Evolutionary conservation across 2,797 vertebrate species (phyloP).

Genomic region (Euthynnus affinis): DNA sequence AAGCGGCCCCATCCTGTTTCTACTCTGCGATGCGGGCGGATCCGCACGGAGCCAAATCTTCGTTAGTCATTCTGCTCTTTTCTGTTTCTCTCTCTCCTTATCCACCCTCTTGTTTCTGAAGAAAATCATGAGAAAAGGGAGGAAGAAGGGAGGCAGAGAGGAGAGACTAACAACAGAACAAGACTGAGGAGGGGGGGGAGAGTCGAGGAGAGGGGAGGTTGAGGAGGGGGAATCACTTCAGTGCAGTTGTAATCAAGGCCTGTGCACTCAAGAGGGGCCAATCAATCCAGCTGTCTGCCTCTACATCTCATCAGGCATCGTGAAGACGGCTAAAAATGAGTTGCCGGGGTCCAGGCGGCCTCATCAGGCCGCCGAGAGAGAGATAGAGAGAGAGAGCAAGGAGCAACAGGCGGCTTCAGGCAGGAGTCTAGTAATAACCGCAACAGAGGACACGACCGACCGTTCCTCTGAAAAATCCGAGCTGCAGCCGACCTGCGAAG

Average conservation of each 20-base stretch:
- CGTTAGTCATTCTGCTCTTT: constrained; percentile 54
- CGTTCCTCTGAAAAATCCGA: constrained; percentile 27
- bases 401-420: constrained; percentile 40
- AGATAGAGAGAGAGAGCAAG: neutral
- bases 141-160: constrained; percentile 10
- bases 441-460: constrained; percentile 37
- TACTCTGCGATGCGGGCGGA: constrained; percentile 27
- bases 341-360: constrained; percentile 51
- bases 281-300: constrained; percentile 76
- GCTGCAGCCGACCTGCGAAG: neutral
- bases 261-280: constrained; percentile 75
- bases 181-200: constrained; percentile 34
- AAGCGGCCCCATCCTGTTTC: constrained; percentile 23
- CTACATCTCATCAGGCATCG: constrained; percentile 77
- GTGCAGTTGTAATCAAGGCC: constrained; percentile 80
- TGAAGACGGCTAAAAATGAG: constrained; percentile 67
- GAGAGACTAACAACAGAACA: constrained; percentile 36
- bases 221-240: constrained; percentile 48
- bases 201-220: constrained; percentile 8
- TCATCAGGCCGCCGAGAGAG: constrained; percentile 45
- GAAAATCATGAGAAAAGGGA: constrained; percentile 64
- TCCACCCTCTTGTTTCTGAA: constrained; percentile 38
- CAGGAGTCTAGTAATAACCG: constrained; percentile 37
- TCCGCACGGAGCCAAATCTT: constrained; percentile 26
- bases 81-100: constrained; percentile 37